These are phyloP conservation scores for Eidolon dupreanum DNA, from an alignment of 2,797 vertebrate genomes.

Conservation along the genomic window DNA sequence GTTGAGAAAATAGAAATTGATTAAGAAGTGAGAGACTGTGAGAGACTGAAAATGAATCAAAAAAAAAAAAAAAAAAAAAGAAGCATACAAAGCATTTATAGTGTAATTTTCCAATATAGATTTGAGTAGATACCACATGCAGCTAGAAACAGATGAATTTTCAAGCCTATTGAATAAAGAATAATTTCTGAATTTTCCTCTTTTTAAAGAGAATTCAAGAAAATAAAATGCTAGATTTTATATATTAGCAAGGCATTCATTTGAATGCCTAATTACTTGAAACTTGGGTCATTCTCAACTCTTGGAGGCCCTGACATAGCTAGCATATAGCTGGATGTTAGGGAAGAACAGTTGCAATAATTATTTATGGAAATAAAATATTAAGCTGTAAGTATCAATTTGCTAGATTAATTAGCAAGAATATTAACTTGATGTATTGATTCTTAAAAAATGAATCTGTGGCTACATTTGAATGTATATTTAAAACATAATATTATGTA, in stretches of 20 bases:
- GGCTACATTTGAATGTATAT: not conserved
- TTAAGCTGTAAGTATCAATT: not conserved
- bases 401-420: slow-evolving; percentile 27
- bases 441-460: slow-evolving; percentile 13
- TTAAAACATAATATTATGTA: not conserved
- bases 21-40: slow-evolving; percentile 72
- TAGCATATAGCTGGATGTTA: not conserved
- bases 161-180: slow-evolving; percentile 51
- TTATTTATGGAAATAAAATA: not conserved
- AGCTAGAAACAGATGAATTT: slow-evolving; percentile 67
- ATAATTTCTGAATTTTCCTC: slow-evolving; percentile 31
- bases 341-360: not conserved
- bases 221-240: slow-evolving; percentile 27
- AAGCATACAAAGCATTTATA: slow-evolving; percentile 52
- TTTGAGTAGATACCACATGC: slow-evolving; percentile 49
- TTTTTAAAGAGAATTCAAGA: slow-evolving; percentile 41
- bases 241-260: slow-evolving; percentile 15
- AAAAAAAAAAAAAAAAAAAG: not conserved
- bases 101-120: slow-evolving; percentile 65
- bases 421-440: slow-evolving; percentile 38
- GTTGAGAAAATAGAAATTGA: slow-evolving; percentile 74
- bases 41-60: slow-evolving; percentile 66
- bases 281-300: slow-evolving; percentile 28
- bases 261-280: slow-evolving; percentile 45
- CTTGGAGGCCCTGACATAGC: not conserved